These are phyloP conservation scores for Apotomis capreana DNA, from an alignment of 2,888 invertebrate species.

Conservation along the genomic window DNA sequence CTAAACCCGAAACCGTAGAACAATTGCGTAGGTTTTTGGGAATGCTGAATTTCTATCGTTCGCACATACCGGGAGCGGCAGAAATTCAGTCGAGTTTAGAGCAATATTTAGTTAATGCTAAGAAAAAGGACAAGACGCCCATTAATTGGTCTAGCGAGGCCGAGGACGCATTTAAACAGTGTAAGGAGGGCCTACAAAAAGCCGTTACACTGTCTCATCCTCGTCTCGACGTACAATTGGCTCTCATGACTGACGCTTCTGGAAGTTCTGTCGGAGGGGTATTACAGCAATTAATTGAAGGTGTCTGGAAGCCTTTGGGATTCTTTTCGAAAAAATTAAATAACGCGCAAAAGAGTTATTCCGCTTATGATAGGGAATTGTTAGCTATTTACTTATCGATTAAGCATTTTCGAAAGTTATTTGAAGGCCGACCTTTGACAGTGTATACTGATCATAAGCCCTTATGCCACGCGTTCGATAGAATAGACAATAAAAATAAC, in stretches of 20 bases:
- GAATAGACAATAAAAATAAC: conserved; percentile 23
- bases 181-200: conserved; percentile 13
- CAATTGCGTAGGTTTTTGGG: background rate
- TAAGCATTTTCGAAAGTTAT: conserved; percentile 40
- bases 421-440: conserved; percentile 40
- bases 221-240: conserved; percentile 18
- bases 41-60: background rate
- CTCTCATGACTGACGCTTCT: conserved; percentile 46
- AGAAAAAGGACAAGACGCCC: background rate
- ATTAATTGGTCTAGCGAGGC: background rate
- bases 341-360: too few relatives aligned
- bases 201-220: conserved; percentile 38
- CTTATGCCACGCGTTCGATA: background rate
- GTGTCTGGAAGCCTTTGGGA: conserved; percentile 44
- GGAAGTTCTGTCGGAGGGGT: conserved; percentile 44
- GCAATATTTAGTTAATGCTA: too few relatives aligned
- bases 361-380: too few relatives aligned
- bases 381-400: too few relatives aligned
- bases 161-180: background rate
- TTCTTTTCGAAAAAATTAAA: conserved; percentile 42
- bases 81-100: too few relatives aligned
- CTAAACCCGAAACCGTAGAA: conserved; percentile 1
- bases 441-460: conserved; percentile 16
- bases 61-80: background rate
- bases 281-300: conserved; percentile 41